Evolutionary conservation across 2,888 invertebrate species (phyloP).

Genomic region (Ichneumon xanthorius): DNA sequence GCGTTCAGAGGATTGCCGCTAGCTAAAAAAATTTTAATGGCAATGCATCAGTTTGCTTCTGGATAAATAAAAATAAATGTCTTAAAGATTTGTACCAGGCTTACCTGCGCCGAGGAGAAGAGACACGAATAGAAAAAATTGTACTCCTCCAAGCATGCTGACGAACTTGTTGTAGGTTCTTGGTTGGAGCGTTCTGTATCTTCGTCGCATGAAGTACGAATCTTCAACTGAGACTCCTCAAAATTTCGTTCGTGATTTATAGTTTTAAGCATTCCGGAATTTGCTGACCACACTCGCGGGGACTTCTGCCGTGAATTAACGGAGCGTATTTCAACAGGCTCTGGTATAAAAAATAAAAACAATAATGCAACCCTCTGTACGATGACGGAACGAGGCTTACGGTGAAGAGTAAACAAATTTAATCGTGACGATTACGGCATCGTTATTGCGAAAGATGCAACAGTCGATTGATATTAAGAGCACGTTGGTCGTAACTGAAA

Average conservation of each 20-base stretch:
- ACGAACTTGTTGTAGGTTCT: not conserved
- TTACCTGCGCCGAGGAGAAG: conserved; percentile 50
- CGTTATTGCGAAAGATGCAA: conserved; percentile 1
- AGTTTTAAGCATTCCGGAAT: conserved; percentile 64
- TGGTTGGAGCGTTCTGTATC: not conserved
- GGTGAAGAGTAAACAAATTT: not conserved
- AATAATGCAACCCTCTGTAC: conserved; percentile 11
- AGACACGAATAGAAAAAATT: conserved; percentile 37
- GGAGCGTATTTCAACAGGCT: conserved; percentile 33
- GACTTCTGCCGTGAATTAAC: conserved; percentile 1
- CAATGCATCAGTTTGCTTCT: not conserved
- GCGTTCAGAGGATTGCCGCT: conserved; percentile 51
- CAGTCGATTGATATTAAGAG: not conserved
- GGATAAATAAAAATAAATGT: not conserved
- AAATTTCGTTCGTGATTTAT: conserved; percentile 60
- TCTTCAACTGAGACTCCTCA: conserved; percentile 34
- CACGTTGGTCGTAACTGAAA: not conserved
- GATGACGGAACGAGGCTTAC: not conserved
- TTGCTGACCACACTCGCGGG: conserved; percentile 60
- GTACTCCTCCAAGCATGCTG: conserved; percentile 37
- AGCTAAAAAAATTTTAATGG: conserved; percentile 42
- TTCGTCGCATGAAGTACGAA: not conserved
- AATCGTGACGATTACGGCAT: not conserved
- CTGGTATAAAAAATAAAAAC: conserved; percentile 4
- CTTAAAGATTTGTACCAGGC: not conserved